Base-by-base conservation (phyloP, 2,888 invertebrate species). In the Drosophila antonietae region DNA sequence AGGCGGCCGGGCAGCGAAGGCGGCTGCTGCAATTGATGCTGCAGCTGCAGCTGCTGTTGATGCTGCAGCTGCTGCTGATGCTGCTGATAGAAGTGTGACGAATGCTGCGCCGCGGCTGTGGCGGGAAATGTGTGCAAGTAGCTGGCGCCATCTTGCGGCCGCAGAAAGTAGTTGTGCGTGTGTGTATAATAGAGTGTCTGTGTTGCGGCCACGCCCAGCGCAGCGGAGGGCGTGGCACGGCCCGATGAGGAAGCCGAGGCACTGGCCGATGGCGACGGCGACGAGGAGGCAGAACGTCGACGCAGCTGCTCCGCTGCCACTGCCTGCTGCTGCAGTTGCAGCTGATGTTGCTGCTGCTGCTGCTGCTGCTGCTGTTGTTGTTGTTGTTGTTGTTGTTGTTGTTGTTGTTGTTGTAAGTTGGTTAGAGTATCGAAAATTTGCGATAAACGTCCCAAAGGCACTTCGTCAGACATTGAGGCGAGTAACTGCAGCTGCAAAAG, bases 381-480 rank as follows among this genome's bases (percentile, higher is more conserved):
- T 3, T 82, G 77, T 7, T 94, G 93, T 82, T 94, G 93, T 65
- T 10, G 89, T 61, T 35, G 86, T 63, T 37, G 78, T 12, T 80
- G 87, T 82, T 94, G 93, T 91, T 96, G 95, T 92, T 95, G 95
- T 78, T 80, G 95, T 76, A 97, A 94, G 92, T 96, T 94, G 76
- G 96, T 95, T 90, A 97, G 94, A 81, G 97, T 96, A 93, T 97
- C 97, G 92, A 96, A 96, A 88, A 96, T 96, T 94, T 96, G 96
- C 93, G 96, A 96, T 92, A 96, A 93, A 91, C 97, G 95, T 90
- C 96, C 95, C 92, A 95, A 94, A 89, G 94, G 93, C 91, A 95
- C 94, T 92, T 95, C 95, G 93, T 95, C 95, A 85, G 95, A 94
- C 95, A 95, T 95, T 91, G 92, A 83, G 64, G 68, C 64, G 53